Evolutionary conservation across 2,888 invertebrate species (phyloP).

Genomic region (Trichogramma evanescens): DNA sequence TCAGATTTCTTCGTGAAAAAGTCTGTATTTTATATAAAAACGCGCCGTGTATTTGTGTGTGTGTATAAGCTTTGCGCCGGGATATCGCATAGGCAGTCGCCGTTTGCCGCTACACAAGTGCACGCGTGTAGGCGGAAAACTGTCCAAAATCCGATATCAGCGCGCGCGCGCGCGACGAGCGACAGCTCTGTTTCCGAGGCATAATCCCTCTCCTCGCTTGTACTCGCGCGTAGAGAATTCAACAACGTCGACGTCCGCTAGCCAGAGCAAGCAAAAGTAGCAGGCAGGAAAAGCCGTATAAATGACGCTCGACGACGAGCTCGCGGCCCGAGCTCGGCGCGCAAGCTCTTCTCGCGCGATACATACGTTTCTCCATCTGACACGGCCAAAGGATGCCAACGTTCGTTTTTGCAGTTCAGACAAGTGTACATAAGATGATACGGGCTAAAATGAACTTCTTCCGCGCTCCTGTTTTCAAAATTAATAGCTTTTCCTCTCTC

Average conservation of each 20-base stretch:
- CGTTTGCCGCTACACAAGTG: background rate
- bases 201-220: conserved; percentile 33
- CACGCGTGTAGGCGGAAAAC: too few species aligned
- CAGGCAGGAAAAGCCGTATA: conserved; percentile 25
- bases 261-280: conserved; percentile 22
- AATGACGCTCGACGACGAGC: conserved; percentile 22
- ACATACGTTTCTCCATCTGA: too few species aligned
- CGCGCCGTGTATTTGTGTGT: conserved; percentile 11
- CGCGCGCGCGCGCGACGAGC: conserved; percentile 33
- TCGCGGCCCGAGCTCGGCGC: conserved; percentile 6
- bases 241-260: conserved; percentile 25
- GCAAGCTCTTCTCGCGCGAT: background rate
- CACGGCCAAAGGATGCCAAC: too few species aligned
- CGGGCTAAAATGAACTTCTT: too few species aligned
- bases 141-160: conserved; percentile 42
- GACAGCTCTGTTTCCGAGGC: conserved; percentile 41
- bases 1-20: conserved; percentile 36
- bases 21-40: background rate
- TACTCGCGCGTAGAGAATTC: conserved; percentile 4
- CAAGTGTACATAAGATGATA: too few species aligned
- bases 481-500: too few species aligned
- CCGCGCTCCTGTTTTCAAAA: too few species aligned
- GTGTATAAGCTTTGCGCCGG: background rate
- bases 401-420: too few species aligned
- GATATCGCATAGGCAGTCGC: background rate